Base-by-base conservation (phyloP, 2,888 invertebrate genomes). In the Lasioglossum villosulum region DNA sequence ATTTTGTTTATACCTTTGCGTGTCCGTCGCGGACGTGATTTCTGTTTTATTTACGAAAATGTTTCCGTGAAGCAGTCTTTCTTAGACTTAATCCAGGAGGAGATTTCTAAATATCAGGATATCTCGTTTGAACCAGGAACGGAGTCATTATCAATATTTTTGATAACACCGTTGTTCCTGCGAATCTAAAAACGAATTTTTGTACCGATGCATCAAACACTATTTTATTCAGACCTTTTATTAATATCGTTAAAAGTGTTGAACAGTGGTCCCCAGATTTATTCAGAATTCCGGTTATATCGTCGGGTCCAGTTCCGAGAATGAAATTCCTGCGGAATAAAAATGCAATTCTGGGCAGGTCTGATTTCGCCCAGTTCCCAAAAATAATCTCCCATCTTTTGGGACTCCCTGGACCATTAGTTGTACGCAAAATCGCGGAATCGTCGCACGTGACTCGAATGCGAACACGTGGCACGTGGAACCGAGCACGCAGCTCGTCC, bases 381-480 rank as follows among this genome's bases (percentile, higher is more conserved):
- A 52, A 70, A 66, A 70, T 59, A 27, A 56, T 71, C 59, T 42
- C 42, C 59, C 56, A 23, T 78, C 72, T 78, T 5, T 42, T 4
- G 59, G 45, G 73, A 66, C 59, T 30, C 45, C 5, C 14, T 27
- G n/a, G n/a, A 39, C 79, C 68, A 74, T 73, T 72, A 63, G 48
- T 16, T 34, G 72, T 68, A 80, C 68, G 30, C 48, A 37, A 52
- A 70, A 45, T 59, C n/a, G 45, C 78, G 39, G n/a, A 63, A 75
- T 75, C 39, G 48, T 3, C 16, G 14, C 45, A 52, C 79, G 71
- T 63, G 77, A 72, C 52, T 52, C n/a, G 77, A 80, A 75, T 75
- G 37, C 37, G 72, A 80, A 80, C 39, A 19, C 59, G 52, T 0
- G n/a, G 80, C 80, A 76, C 71, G 81, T 77, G 87, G 14, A n/a